Evolutionary conservation across 2,113 vertebrate genomes (phyloP), one percentile per base, ranked within the genome.

Genomic region (Solenodon paradoxus): DNA sequence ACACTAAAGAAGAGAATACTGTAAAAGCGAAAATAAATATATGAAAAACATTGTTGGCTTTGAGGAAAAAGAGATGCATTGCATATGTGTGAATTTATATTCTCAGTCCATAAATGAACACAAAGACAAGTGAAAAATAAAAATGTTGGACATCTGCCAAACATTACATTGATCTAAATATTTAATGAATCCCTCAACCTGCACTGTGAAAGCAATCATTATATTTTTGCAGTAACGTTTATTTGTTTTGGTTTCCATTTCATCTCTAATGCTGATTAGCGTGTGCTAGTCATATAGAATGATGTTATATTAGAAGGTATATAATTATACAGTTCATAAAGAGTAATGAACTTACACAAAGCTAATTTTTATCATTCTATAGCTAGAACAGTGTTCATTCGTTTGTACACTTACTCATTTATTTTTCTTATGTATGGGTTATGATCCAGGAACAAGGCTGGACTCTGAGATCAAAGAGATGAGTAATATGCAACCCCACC

Each of bases 111-210:
- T 64, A 96, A 93, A 96, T 96, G 51, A 97, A 86, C 61, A 78
- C 15, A 92, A 90, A 79, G 75, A 40, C 13, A 94, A 92, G 81
- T 30, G 63, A 95, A 94, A 74, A 91, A 77, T 93, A 38, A 96
- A 97, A 75, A 89, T 40, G 9, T 0, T 45, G 87, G 78, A 59
- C 78, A 89, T 95, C 82, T 98, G 91, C 95, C 95, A 90, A 57
- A 90, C 32, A 88, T 81, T 80, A 79, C 93, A 96, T 95, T 97
- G 87, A 57, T 93, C 22, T 89, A 94, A 97, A 66, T 87, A 77
- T 57, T 96, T 97, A 88, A 96, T 83, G 63, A 90, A 72, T 72
- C 88, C 72, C 95, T 97, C 66, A 94, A 42, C 57, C 49, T 94
- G 75, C 68, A 59, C 9, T 87, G 42, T 72, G 92, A 97, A 82